Evolutionary conservation across 2,797 vertebrate species (phyloP).

Genomic region (Hydrocynus forskahlii): DNA sequence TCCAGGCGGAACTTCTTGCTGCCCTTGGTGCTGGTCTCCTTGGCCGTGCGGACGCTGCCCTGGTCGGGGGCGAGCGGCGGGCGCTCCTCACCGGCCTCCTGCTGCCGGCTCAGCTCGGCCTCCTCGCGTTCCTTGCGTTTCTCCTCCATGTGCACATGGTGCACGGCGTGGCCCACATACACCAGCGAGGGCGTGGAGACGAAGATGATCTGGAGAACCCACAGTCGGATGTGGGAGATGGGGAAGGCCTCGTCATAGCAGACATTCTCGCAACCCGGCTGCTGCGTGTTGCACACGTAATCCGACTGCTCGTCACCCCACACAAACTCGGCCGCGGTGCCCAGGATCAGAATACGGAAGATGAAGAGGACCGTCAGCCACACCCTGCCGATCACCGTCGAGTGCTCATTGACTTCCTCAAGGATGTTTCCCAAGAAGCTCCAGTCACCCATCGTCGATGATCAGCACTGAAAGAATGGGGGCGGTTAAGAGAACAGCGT

Average conservation of each 20-base stretch:
- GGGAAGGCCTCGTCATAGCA: conserved; percentile 94
- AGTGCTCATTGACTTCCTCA: conserved; percentile 88
- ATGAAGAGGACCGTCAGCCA: conserved; percentile 90
- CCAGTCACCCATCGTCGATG: conserved; percentile 85
- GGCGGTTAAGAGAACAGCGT: not conserved
- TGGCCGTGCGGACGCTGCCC: conserved; percentile 72
- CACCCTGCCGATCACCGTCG: conserved; percentile 86
- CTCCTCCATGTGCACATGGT: conserved; percentile 85
- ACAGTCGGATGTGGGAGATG: conserved; percentile 88
- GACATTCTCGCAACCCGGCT: conserved; percentile 96
- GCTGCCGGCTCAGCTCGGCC: conserved; percentile 74
- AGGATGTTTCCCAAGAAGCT: conserved; percentile 89
- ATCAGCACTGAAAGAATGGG: conserved; percentile 47
- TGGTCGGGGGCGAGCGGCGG: conserved; percentile 74
- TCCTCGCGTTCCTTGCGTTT: conserved; percentile 81
- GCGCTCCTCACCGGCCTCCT: conserved; percentile 74
- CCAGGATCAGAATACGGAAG: conserved; percentile 87
- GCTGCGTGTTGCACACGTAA: conserved; percentile 92
- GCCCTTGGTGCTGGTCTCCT: conserved; percentile 84
- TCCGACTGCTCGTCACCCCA: conserved; percentile 89
- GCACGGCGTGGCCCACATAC: conserved; percentile 86
- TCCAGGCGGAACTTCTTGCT: conserved; percentile 94
- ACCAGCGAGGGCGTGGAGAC: conserved; percentile 87
- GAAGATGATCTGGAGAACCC: conserved; percentile 91
- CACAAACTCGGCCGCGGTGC: conserved; percentile 84